Percentiles rank a stretch among this genome's conserved stretches.
phyloP scores from a whole-genome alignment of 2,888 invertebrate genomes.

The Stenolophus ochropezus region DNA sequence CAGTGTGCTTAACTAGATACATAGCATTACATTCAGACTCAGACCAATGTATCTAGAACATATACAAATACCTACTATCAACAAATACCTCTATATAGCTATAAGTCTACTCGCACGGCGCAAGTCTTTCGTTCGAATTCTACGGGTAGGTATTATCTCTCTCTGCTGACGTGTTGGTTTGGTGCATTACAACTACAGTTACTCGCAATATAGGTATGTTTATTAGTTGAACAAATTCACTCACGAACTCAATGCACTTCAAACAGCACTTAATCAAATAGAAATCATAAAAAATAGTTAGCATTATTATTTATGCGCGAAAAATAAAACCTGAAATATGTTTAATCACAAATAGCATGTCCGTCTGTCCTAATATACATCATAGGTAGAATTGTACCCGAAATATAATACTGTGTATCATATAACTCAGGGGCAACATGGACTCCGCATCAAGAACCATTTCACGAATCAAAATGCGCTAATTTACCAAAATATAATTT shows the following conservation, averaged over 20 bases:
- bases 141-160: conserved; percentile 41
- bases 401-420: conserved; percentile 34
- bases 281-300: conserved; percentile 56
- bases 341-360: conserved; percentile 56
- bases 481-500: conserved; percentile 37
- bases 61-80: conserved; percentile 49
- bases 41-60: conserved; percentile 11
- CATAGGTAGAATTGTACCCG: conserved; percentile 31
- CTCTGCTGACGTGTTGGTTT: conserved; percentile 37
- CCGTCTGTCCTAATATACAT: conserved; percentile 39
- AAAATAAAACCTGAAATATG: conserved; percentile 55
- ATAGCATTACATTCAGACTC: neutral
- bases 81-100: conserved; percentile 26
- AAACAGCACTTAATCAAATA: conserved; percentile 58
- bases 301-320: conserved; percentile 59
- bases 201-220: conserved; percentile 47
- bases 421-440: conserved; percentile 46
- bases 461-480: conserved; percentile 37
- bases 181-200: conserved; percentile 42
- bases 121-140: neutral
- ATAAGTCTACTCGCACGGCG: too few relatives aligned
- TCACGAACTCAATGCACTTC: conserved; percentile 60
- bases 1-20: neutral
- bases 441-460: conserved; percentile 58
- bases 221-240: conserved; percentile 60